Conservation (phyloP, 2,113 vertebrate genomes). For the Tonatia bakeri region DNA sequence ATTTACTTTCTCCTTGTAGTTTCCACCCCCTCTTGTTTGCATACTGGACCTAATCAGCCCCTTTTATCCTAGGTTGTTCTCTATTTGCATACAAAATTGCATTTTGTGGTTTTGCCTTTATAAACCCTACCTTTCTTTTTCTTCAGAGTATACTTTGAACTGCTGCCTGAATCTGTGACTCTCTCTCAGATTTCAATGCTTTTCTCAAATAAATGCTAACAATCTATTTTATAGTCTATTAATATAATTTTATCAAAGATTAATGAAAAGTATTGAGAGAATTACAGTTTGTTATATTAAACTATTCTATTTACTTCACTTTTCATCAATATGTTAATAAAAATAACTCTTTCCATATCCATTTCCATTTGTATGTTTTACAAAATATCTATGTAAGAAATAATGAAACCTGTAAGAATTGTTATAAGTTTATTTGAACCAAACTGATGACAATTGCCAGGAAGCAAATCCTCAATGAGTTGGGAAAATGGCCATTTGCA, state of each 20-base stretch:
- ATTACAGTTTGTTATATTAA: neutral
- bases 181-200: neutral
- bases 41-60: neutral
- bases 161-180: neutral
- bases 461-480: no score
- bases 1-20: neutral
- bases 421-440: no score
- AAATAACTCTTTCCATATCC: neutral
- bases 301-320: neutral
- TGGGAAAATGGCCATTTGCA: no score
- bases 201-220: neutral
- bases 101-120: neutral
- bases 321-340: neutral
- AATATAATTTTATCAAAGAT: neutral
- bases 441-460: no score
- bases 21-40: neutral
- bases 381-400: neutral
- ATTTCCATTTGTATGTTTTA: neutral
- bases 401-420: no score
- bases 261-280: neutral
- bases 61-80: no score
- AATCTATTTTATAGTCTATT: neutral
- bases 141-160: neutral
- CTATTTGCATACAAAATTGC: neutral
- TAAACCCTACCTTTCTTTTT: neutral